Evolutionary conservation across 2,797 vertebrate species (phyloP).

Genomic region (Denticeps clupeoides): DNA sequence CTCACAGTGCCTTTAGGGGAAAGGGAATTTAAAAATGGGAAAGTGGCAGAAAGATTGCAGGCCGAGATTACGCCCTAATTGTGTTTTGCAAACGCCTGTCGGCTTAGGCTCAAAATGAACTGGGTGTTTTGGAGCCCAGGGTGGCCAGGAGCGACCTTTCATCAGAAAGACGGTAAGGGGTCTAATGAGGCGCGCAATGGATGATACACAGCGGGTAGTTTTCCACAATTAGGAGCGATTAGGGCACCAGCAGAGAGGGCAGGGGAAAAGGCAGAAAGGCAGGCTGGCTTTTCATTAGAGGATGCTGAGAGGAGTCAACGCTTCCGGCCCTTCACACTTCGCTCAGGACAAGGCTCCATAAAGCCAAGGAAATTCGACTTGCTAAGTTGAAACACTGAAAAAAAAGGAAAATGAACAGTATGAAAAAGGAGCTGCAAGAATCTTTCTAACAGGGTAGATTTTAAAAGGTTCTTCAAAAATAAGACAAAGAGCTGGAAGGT

Average conservation of each 20-base stretch:
- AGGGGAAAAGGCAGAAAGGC: slow-evolving; percentile 20
- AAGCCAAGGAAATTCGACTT: neutral
- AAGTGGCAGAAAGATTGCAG: neutral
- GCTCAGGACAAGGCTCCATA: slow-evolving; percentile 8
- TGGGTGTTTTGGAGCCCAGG: slow-evolving; percentile 23
- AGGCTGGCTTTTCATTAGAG: slow-evolving; percentile 12
- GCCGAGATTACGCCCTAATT: slow-evolving; percentile 31
- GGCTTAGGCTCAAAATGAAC: slow-evolving; percentile 36
- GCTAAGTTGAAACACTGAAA: slow-evolving; percentile 4
- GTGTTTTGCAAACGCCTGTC: slow-evolving; percentile 54
- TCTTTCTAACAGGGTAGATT: too few relatives aligned
- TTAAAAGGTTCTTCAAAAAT: too few relatives aligned
- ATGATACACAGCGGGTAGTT: slow-evolving; percentile 18
- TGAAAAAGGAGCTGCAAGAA: slow-evolving; percentile 8
- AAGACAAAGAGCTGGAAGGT: too few relatives aligned
- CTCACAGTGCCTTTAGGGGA: neutral
- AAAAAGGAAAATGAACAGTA: slow-evolving; percentile 14
- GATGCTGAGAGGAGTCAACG: neutral
- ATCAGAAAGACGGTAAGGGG: slow-evolving; percentile 44
- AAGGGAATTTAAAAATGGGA: neutral
- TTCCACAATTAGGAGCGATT: slow-evolving; percentile 51
- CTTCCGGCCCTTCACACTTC: neutral
- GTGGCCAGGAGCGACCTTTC: slow-evolving; percentile 40
- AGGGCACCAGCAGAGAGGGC: slow-evolving; percentile 36
- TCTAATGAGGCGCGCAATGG: slow-evolving; percentile 50